Evolutionary conservation across 2,888 invertebrate genomes (phyloP), one percentile per base, ranked within the genome.

Genomic region (Drosophila anomelani): DNA sequence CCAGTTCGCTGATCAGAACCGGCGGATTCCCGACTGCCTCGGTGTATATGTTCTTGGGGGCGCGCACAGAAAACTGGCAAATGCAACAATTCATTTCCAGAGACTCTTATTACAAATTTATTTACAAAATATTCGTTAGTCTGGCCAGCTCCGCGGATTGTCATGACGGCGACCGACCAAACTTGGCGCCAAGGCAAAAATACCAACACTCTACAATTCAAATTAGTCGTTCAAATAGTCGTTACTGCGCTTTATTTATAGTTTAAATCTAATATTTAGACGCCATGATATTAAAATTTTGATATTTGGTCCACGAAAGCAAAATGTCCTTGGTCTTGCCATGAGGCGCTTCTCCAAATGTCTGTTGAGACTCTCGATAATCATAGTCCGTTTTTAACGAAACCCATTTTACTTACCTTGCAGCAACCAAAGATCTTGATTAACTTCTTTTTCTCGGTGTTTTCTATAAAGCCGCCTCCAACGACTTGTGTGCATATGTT

Each of bases 21-120:
- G 88, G 86, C 26, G 88, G 88, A 13, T 80, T 75, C 10, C 88
- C 88, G 46, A 88, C 79, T 1, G 76, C 76, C 46, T 88, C 84
- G 12, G 76, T 70, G 39, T 80, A 75, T 61, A 88, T 86, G 39
- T 88, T 81, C 44, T 75, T 81, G 9, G 81, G 79, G 54, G 75
- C 74, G 38, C 89, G 80, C 54, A 89, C 84, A 54, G 75, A 54
- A 67, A 80, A 88, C 59, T 85, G 81, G 64, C 88, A 88, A 76
- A 88, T 84, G 71, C 88, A 88, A 67, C 88, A 88, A 74, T 77
- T 81, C 88, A 89, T 89, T 72, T 87, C 17, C 12, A 9, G 15
- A 10, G 32, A 51, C n/a, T 47, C 32, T 39, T 44, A 39, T 38
- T 49, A 12, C 26, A 29, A 29, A 56, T 47, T 51, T 64, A 60